phyloP scores from a whole-genome alignment of 2,797 vertebrate species.

The Darevskia mixta region DNA sequence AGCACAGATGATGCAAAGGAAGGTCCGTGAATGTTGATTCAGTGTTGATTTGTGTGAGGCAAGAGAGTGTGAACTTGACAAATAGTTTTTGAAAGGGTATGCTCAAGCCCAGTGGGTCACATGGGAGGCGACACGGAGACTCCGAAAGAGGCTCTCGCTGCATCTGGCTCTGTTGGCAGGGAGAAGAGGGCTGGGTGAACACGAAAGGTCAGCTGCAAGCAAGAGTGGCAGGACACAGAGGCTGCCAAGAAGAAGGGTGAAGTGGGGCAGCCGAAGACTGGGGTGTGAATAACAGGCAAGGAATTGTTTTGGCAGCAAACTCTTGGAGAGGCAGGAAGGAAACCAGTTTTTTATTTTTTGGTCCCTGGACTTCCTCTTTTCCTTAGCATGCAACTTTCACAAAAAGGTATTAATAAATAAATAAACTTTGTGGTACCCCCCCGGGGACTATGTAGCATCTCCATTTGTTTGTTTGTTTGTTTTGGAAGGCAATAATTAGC shows the following conservation, averaged over 20 bases:
- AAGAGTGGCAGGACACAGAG: rapidly evolving
- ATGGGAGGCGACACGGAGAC: neutral
- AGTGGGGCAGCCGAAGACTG: neutral
- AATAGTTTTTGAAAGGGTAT: neutral
- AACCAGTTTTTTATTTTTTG: neutral
- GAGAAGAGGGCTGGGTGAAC: neutral
- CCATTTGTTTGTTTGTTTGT: too few species aligned
- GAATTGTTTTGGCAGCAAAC: rapidly evolving
- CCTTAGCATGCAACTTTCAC: neutral
- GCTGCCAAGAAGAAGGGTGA: neutral
- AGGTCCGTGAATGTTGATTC: neutral
- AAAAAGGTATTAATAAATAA: too few species aligned
- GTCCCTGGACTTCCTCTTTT: neutral
- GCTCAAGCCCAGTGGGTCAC: neutral
- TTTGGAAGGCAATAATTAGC: neutral
- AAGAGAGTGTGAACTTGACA: constrained; percentile 17
- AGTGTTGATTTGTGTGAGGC: neutral
- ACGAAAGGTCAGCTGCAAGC: neutral
- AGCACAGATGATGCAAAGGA: neutral
- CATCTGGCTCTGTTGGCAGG: neutral
- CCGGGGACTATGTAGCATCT: neutral
- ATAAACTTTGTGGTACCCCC: neutral
- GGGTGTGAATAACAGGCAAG: neutral
- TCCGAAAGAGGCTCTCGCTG: too few species aligned
- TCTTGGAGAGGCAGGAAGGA: rapidly evolving